Evolutionary conservation across 2,113 vertebrate species (phyloP).

Genomic region (Myotis lucifugus): DNA sequence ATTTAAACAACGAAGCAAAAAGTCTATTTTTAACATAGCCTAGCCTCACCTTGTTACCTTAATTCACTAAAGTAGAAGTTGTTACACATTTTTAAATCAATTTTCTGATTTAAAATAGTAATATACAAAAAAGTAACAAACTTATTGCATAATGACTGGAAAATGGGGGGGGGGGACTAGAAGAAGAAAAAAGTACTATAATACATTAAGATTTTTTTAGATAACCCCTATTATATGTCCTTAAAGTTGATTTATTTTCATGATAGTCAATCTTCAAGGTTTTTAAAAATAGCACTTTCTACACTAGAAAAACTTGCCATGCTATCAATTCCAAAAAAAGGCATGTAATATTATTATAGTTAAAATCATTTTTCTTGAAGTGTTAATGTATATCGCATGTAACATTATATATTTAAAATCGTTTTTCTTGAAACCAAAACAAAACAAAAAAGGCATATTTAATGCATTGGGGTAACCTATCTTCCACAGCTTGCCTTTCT

Average conservation of each 20-base stretch:
- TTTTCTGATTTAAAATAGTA: neutral
- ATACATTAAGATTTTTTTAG: neutral
- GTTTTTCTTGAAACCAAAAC: too few relatives aligned
- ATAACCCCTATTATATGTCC: neutral
- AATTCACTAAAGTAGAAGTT: conserved; percentile 13
- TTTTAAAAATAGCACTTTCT: neutral
- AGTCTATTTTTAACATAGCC: conserved; percentile 25
- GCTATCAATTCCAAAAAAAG: neutral
- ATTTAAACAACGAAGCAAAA: conserved; percentile 52
- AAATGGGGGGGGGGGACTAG: neutral
- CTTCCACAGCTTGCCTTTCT: conserved; percentile 69
- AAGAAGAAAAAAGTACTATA: neutral
- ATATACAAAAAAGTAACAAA: neutral
- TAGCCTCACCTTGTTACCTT: neutral
- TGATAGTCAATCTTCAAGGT: neutral
- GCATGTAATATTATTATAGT: too few relatives aligned
- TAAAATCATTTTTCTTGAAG: too few relatives aligned
- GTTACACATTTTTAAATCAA: conserved; percentile 21
- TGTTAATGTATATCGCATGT: too few relatives aligned
- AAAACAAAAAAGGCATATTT: conserved; percentile 28
- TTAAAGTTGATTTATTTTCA: neutral
- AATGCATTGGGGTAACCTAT: conserved; percentile 72
- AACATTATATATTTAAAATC: too few relatives aligned
- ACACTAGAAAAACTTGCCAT: conserved; percentile 58
- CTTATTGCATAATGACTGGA: neutral